A percentile compares a stretch with the other conserved stretches of the same genome.
These are phyloP conservation scores for Spodoptera litura DNA, from an alignment of 1,140 invertebrate genomes.

Conservation along the genomic window DNA sequence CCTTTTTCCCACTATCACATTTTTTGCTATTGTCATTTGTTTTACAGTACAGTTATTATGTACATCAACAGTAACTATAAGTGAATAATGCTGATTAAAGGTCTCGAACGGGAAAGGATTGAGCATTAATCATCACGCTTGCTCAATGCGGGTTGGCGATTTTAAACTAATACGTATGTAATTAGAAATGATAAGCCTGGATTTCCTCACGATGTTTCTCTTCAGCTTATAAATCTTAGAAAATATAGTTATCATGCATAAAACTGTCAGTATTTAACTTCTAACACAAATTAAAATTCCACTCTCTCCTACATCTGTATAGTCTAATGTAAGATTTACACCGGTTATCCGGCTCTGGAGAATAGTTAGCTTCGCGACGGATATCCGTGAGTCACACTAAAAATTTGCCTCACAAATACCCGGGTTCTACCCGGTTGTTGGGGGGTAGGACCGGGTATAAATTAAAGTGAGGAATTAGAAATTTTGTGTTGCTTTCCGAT, in stretches of 20 bases:
- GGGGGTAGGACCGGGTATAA: background rate
- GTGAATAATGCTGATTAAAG: too few relatives aligned
- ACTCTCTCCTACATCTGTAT: slow-evolving; percentile 55
- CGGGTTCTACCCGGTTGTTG: slow-evolving; percentile 28
- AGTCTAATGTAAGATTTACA: slow-evolving; percentile 80
- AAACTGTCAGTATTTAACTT: background rate
- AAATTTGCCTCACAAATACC: slow-evolving; percentile 71
- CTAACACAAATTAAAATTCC: slow-evolving; percentile 19
- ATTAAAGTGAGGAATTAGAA: slow-evolving; percentile 5
- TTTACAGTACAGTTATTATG: too few relatives aligned
- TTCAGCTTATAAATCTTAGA: too few relatives aligned
- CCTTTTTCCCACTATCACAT: too few relatives aligned
- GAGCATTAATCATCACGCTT: too few relatives aligned
- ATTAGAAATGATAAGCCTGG: too few relatives aligned
- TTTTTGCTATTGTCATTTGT: too few relatives aligned
- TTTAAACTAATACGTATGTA: too few relatives aligned
- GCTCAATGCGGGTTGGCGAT: too few relatives aligned
- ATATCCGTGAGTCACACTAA: slow-evolving; percentile 76
- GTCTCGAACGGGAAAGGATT: too few relatives aligned
- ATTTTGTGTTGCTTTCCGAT: slow-evolving; percentile 1
- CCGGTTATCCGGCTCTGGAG: slow-evolving; percentile 70
- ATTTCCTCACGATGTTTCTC: too few relatives aligned
- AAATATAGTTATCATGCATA: background rate
- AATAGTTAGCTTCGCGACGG: slow-evolving; percentile 68
- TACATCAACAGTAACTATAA: too few relatives aligned